These are phyloP conservation scores for Alca torda DNA, from an alignment of 2,797 vertebrate genomes.

Conservation along the genomic window DNA sequence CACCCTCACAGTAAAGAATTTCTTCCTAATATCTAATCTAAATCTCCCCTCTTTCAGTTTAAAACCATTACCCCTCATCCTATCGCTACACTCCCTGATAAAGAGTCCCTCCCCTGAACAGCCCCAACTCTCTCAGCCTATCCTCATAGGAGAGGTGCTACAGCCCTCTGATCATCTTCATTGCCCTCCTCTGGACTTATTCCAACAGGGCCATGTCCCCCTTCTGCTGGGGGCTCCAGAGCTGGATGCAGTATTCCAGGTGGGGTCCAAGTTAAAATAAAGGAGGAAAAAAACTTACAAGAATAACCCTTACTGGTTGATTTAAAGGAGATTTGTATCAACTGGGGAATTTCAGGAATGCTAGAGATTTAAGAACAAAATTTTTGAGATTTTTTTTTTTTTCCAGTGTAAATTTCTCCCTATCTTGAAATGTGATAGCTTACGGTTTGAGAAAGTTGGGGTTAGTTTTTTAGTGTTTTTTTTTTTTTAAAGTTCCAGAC, in stretches of 20 bases:
- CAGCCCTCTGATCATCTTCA: neutral
- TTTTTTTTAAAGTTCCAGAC: neutral
- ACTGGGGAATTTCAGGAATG: neutral
- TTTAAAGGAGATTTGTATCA: neutral
- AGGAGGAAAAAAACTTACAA: neutral
- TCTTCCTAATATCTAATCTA: neutral
- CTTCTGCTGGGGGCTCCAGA: neutral
- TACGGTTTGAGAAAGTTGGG: neutral
- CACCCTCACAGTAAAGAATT: neutral
- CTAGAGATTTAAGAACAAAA: neutral
- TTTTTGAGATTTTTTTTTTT: neutral
- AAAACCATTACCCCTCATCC: neutral
- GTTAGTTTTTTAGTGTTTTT: too few species aligned
- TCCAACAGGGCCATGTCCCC: neutral
- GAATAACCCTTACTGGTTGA: neutral
- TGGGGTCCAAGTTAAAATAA: neutral
- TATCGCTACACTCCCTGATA: neutral
- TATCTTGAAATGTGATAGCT: neutral
- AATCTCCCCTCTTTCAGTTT: neutral
- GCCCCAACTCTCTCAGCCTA: neutral
- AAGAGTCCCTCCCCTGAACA: neutral
- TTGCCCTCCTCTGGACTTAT: neutral
- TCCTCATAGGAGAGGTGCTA: neutral
- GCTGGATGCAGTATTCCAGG: neutral
- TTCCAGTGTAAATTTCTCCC: neutral